phyloP scores from a whole-genome alignment of 2,797 vertebrate species.

The Eleutherodactylus coqui region DNA sequence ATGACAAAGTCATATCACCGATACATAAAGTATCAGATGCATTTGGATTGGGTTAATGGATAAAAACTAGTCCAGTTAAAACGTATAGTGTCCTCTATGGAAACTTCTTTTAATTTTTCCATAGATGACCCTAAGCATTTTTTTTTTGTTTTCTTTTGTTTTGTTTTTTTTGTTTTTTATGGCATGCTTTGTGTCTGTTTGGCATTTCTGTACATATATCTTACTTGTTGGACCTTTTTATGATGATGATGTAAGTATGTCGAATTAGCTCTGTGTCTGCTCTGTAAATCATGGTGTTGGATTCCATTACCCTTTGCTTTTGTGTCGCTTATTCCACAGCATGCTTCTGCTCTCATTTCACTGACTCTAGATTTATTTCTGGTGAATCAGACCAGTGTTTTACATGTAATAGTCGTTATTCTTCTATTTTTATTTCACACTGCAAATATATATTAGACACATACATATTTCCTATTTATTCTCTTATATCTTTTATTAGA shows the following conservation, averaged over 20 bases:
- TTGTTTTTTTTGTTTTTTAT: not conserved
- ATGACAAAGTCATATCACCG: not conserved
- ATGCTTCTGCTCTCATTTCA: not conserved
- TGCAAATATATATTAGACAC: not conserved
- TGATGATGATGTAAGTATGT: slow-evolving; percentile 14
- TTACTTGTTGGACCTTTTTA: not conserved
- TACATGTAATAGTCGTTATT: not conserved
- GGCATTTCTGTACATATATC: slow-evolving; percentile 54
- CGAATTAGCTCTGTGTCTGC: not conserved
- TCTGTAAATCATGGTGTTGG: slow-evolving; percentile 33
- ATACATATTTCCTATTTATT: not conserved
- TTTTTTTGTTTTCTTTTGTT: not conserved
- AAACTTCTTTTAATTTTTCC: not conserved
- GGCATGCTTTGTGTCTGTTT: not conserved
- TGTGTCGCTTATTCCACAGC: not conserved
- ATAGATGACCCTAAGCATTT: not conserved
- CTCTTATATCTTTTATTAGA: not conserved
- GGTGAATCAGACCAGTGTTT: not conserved
- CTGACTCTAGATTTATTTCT: not conserved
- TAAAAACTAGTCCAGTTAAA: not conserved
- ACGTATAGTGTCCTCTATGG: not conserved
- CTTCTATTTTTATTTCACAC: not conserved
- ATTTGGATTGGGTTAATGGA: not conserved
- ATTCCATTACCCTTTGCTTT: not conserved
- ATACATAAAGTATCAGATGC: not conserved